Conservation (phyloP, 2,113 vertebrate species). For the Corydoras maculifer region DNA sequence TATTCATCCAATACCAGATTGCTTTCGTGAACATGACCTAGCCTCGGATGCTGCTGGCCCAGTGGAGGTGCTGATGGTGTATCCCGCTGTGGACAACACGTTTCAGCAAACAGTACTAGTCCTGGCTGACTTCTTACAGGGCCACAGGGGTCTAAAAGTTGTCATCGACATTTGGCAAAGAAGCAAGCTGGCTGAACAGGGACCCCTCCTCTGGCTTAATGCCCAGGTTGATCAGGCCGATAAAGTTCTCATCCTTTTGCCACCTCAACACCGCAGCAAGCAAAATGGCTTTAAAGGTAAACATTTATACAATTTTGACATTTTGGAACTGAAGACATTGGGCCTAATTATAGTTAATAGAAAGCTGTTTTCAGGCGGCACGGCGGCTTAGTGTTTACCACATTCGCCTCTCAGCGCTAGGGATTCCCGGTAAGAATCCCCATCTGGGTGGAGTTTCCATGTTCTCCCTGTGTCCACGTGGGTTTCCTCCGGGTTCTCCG, state of each 20-base stretch:
- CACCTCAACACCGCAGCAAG: conserved; percentile 3
- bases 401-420: no score
- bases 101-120: conserved; percentile 64
- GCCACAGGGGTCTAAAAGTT: conserved; percentile 57
- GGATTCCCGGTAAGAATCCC: no score
- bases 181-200: conserved; percentile 65
- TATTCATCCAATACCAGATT: no score
- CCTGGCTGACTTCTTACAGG: conserved; percentile 69
- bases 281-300: background rate
- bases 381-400: no score
- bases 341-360: no score
- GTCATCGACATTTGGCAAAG: conserved; percentile 73
- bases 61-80: conserved; percentile 64
- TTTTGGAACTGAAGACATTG: background rate
- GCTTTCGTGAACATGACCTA: background rate
- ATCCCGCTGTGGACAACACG: conserved; percentile 57
- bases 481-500: no score
- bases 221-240: conserved; percentile 58
- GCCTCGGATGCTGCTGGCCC: background rate
- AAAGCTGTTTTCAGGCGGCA: no score
- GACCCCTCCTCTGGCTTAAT: conserved; percentile 71
- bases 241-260: conserved; percentile 65
- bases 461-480: no score
- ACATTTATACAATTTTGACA: background rate
- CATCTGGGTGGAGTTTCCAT: no score